Conservation (phyloP, 2,888 invertebrate genomes). For the Drosophila mimetica region DNA sequence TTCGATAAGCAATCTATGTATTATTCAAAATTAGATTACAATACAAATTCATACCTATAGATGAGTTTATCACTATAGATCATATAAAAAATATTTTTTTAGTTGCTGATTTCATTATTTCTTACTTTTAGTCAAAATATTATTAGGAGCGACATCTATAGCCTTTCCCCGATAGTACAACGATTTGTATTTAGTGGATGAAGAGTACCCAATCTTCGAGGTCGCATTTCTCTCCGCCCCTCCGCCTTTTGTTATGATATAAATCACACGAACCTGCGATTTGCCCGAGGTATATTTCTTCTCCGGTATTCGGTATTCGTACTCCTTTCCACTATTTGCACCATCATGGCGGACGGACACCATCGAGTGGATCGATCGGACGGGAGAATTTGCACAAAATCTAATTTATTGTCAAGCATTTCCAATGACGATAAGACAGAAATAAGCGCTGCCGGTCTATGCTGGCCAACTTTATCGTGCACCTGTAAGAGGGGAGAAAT, state of each 20-base stretch:
- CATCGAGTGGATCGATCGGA: slow-evolving; percentile 58
- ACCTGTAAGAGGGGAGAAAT: slow-evolving; percentile 58
- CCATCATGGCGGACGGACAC: slow-evolving; percentile 45
- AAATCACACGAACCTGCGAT: slow-evolving; percentile 58
- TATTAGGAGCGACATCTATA: too few species aligned
- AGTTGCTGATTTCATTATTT: too few species aligned
- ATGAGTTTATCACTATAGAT: too few species aligned
- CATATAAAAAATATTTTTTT: too few species aligned
- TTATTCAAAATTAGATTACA: too few species aligned
- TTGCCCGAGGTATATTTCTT: slow-evolving; percentile 36
- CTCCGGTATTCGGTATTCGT: slow-evolving; percentile 27
- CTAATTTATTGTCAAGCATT: slow-evolving; percentile 76
- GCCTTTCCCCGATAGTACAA: not conserved
- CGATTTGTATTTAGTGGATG: not conserved
- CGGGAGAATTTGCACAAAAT: slow-evolving; percentile 69
- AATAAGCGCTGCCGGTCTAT: slow-evolving; percentile 32
- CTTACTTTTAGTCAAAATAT: too few species aligned
- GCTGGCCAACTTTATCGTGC: slow-evolving; percentile 62
- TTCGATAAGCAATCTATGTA: too few species aligned
- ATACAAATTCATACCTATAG: too few species aligned
- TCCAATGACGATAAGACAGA: slow-evolving; percentile 65
- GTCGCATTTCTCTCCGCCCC: slow-evolving; percentile 3
- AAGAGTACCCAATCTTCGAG: slow-evolving; percentile 20
- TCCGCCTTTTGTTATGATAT: slow-evolving; percentile 50
- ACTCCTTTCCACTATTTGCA: slow-evolving; percentile 36